Percentiles rank a stretch among this genome's conserved stretches.
phyloP scores from a whole-genome alignment of 2,797 vertebrate genomes.

The Melanotaenia parkinsoni region DNA sequence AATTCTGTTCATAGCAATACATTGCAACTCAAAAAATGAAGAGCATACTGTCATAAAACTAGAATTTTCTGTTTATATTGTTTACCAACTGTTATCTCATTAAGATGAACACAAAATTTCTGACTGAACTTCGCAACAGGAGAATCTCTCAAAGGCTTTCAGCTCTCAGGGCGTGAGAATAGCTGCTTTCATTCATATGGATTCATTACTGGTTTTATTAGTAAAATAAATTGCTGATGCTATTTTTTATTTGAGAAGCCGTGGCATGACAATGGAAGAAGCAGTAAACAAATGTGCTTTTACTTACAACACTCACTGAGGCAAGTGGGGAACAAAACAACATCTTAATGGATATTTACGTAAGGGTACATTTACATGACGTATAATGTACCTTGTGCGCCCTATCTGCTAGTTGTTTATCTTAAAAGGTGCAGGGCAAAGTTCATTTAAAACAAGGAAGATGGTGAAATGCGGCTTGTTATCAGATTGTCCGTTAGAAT shows the following conservation, averaged over 20 bases:
- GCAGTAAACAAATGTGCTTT: too few relatives aligned
- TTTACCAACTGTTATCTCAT: background rate
- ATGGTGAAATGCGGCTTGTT: background rate
- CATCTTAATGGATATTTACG: background rate
- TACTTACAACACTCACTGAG: too few relatives aligned
- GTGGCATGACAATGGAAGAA: too few relatives aligned
- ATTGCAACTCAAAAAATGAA: background rate
- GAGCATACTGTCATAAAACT: background rate
- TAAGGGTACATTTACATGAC: background rate
- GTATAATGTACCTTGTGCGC: background rate
- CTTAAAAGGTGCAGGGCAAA: background rate
- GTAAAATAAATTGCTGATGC: too few relatives aligned
- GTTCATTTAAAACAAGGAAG: background rate
- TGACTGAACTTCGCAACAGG: background rate
- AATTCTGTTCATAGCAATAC: background rate
- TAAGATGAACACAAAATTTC: background rate
- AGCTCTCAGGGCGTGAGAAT: background rate
- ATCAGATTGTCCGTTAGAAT: background rate
- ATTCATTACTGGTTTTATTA: too few relatives aligned
- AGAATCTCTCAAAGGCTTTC: background rate
- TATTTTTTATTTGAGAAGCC: too few relatives aligned
- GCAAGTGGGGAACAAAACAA: too few relatives aligned
- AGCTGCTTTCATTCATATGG: too few relatives aligned
- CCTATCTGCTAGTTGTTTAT: background rate
- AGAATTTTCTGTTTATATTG: constrained; percentile 14